These are phyloP conservation scores for Xenus cinereus DNA, from an alignment of 2,113 vertebrate species.

Conservation along the genomic window DNA sequence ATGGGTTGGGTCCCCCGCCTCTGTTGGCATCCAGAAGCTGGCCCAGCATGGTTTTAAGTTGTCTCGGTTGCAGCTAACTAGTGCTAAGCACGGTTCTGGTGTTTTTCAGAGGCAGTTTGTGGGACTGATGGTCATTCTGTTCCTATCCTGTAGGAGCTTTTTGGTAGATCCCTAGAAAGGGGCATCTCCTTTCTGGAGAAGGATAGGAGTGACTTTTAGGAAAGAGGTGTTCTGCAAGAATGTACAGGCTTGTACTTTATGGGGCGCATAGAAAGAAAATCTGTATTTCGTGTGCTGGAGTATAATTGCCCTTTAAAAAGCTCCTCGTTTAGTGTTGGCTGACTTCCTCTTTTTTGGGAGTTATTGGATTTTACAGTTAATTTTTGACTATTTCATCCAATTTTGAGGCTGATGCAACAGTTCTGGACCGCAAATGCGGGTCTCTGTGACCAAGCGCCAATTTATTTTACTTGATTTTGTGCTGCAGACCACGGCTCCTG, in stretches of 20 bases:
- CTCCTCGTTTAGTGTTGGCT: background rate
- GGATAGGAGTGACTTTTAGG: background rate
- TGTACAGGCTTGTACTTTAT: background rate
- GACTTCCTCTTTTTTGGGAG: background rate
- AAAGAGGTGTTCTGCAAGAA: background rate
- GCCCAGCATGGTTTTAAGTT: background rate
- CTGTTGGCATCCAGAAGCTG: background rate
- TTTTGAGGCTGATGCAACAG: background rate
- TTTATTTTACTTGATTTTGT: background rate
- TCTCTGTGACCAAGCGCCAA: fast-evolving
- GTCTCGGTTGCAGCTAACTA: background rate
- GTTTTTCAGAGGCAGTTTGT: background rate
- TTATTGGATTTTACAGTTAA: background rate
- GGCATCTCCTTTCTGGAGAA: background rate
- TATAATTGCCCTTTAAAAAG: background rate
- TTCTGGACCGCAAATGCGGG: fast-evolving
- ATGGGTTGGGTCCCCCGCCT: background rate
- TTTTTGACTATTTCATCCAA: background rate
- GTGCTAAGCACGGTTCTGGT: background rate
- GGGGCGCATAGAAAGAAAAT: background rate
- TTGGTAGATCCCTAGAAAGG: background rate
- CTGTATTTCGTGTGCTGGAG: background rate
- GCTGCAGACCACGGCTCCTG: background rate
- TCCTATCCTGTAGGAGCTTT: background rate
- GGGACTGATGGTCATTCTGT: background rate